Evolutionary conservation across 2,797 vertebrate species (phyloP), one percentile per base, ranked within the genome.

Genomic region (Gallinago stenura): DNA sequence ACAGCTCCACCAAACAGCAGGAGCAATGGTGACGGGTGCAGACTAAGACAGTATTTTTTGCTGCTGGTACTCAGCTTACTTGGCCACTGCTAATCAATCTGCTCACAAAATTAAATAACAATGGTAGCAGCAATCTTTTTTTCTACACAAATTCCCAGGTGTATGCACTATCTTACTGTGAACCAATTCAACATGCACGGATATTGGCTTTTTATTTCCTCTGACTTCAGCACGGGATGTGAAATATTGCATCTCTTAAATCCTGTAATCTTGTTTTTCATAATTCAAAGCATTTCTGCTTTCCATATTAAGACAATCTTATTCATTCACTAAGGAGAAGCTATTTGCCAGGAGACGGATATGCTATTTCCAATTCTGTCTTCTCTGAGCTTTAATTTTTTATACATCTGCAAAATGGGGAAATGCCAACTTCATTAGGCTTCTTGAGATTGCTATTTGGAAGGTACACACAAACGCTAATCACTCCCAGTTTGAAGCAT

Each of bases 211-310:
- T 46, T 79, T 41, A 56, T 37, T 70, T 72, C 28, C 75, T 62
- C 61, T 50, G 14, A 73, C 25, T 53, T 71, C 21, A 54, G n/a
- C 1, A 3, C 1, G 2, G 15, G 22, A 50, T 28, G 19, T 18
- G 17, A 93, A 89, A 71, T n/a, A 87, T 7, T 56, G 12, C 31
- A 75, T 9, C 8, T 61, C 50, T 45, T 46, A 46, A 65, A 3
- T 60, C 26, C 24, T 57, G 11, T 58, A 15, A 78, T 69, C 28
- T n/a, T 64, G 7, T 8, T 60, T 54, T 39, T 46, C 48, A 28
- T n/a, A 77, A 90, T 54, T 80, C n/a, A 79, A 69, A 56, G 56
- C 25, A 77, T 25, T 89, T 90, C 33, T 87, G 13, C 30, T 87
- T 85, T 73, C 68, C 57, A 8, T 13, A 83, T 26, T 66, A 71